These are phyloP conservation scores for Macrosoma leucophasiata DNA, from an alignment of 2,888 invertebrate genomes.

Conservation along the genomic window DNA sequence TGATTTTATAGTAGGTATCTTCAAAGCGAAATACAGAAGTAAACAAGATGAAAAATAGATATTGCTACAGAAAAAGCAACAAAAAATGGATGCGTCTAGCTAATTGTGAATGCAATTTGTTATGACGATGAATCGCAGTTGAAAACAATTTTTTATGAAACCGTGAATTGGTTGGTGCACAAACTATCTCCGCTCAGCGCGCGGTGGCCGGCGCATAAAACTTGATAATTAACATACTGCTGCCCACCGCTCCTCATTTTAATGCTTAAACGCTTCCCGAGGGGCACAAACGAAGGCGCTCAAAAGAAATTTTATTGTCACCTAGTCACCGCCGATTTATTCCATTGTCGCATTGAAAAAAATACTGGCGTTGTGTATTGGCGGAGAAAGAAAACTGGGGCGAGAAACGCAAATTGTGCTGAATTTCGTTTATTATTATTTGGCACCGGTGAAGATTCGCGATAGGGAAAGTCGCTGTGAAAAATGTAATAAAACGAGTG, in stretches of 20 bases:
- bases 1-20: too few species aligned
- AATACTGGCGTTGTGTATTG: conserved; percentile 23
- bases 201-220: conserved; percentile 32
- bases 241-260: conserved; percentile 20
- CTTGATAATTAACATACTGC: conserved; percentile 46
- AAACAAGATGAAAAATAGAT: too few species aligned
- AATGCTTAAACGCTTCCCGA: conserved; percentile 31
- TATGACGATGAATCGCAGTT: too few species aligned
- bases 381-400: conserved; percentile 26
- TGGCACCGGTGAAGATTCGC: conserved; percentile 47
- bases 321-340: conserved; percentile 37
- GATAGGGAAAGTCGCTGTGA: conserved; percentile 45
- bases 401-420: conserved; percentile 50
- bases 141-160: conserved; percentile 33
- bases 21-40: too few species aligned
- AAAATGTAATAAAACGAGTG: conserved; percentile 54
- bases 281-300: conserved; percentile 25
- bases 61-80: too few species aligned
- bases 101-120: too few species aligned
- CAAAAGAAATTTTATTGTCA: conserved; percentile 31
- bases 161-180: conserved; percentile 26
- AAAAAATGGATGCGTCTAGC: too few species aligned
- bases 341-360: conserved; percentile 42
- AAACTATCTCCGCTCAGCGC: conserved; percentile 32
- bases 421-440: conserved; percentile 60